These are phyloP conservation scores for Sebastes minor DNA, from an alignment of 2,797 vertebrate genomes.

Conservation along the genomic window DNA sequence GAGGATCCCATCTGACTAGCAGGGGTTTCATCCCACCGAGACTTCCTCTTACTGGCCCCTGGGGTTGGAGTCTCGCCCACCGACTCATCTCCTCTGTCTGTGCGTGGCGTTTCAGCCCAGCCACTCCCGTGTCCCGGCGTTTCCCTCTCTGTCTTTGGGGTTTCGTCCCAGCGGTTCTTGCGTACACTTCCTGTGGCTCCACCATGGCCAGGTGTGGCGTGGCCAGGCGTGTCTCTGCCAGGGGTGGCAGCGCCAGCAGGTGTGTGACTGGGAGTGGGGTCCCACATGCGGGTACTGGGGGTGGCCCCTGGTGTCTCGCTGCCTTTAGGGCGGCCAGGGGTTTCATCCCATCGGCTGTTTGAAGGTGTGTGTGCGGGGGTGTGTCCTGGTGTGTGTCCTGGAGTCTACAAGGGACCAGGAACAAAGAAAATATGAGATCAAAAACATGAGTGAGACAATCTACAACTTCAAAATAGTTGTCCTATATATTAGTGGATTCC, in stretches of 20 bases:
- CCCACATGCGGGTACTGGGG: constrained; percentile 97
- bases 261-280: constrained; percentile 97
- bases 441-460: neutral
- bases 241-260: constrained; percentile 96
- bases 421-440: neutral
- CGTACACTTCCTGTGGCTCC: constrained; percentile 95
- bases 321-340: constrained; percentile 95
- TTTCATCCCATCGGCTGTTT: constrained; percentile 96
- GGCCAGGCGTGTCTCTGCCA: constrained; percentile 94
- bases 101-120: constrained; percentile 97
- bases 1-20: constrained; percentile 99
- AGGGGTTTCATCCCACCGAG: constrained; percentile 97
- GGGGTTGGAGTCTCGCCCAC: constrained; percentile 98
- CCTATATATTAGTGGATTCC: neutral
- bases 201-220: constrained; percentile 95
- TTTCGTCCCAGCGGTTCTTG: constrained; percentile 99
- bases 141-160: constrained; percentile 97
- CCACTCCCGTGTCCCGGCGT: constrained; percentile 97
- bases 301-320: constrained; percentile 98
- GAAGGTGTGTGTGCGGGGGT: constrained; percentile 98
- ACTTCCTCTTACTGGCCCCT: constrained; percentile 97
- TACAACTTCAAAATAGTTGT: neutral
- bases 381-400: constrained; percentile 91
- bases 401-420: constrained; percentile 69
- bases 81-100: constrained; percentile 96